Evolutionary conservation across 2,888 invertebrate species (phyloP), one percentile per base, ranked within the genome.

Genomic region (Cylloceria caligata): DNA sequence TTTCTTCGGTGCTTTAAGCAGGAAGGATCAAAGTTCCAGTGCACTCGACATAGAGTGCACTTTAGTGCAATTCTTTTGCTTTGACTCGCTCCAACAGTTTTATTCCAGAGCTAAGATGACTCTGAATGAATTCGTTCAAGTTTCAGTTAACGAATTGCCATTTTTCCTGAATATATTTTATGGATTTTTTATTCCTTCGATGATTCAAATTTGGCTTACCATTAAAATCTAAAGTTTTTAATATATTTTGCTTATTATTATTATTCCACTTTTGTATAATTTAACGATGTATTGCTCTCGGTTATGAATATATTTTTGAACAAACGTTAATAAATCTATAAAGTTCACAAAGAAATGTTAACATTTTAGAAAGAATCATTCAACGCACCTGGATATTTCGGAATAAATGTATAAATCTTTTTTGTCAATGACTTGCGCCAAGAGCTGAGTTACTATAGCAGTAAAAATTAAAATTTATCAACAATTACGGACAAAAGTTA

Each of bases 11-110:
- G 55, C 24, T 30, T 62, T n/a, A n/a, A 52, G 68, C 30, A 34
- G 42, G 49, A 73, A 73, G 34, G 42, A 52, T 42, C 67, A 62
- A 79, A 67, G 68, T 79, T 52, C 68, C 45, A 19, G 36, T 42
- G 30, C 34, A 19, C 45, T 9, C 16, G 27, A 30, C 9, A 30
- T 27, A 49, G 45, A 21, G 4, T 19, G 34, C 24, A 34, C 64
- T n/a, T 24, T 60, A n/a, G n/a, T 39, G 11, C n/a, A 57, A 39
- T 57, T 6, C 36, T 42, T 67, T 42, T n/a, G n/a, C 21, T 3
- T 3, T 19, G 42, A 55, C 55, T 55, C 16, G 39, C 19, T 64
- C n/a, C n/a, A 16, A 2, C 7, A 3, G 3, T 30, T 52, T 36
- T 65, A 24, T 55, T 21, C 11, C 2, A 16, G 39, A 1, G 27